Base-by-base conservation (phyloP, 2,888 invertebrate genomes). In the Azorinus chamasolen region DNA sequence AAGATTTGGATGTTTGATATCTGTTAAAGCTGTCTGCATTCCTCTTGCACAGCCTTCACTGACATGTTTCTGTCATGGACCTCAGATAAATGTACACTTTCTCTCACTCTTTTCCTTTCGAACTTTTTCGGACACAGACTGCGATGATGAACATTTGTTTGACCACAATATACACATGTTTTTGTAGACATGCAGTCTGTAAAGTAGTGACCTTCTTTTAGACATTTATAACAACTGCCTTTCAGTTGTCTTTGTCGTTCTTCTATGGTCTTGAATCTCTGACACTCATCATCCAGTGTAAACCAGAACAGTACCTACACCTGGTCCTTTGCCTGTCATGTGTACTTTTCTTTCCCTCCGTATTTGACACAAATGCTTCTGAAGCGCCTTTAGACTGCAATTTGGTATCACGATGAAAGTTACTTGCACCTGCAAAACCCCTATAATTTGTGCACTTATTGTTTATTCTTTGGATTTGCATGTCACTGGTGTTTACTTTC, bases 1-100 rank as follows among this genome's bases (percentile, higher is more conserved):
- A 22, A 2, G 39, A 2, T 37, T 5, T 14, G 41, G 24, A 50
- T 37, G 12, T 25, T 22, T 48, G 27, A 59, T 46, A 1, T 51
- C 25, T 45, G 59, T 65, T 39, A 6, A 41, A n/a, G 65, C 72
- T 4, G 58, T 65, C 20, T 72, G 65, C 64, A 71, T 64, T 12
- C 57, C 72, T 37, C 25, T 24, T 24, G 32, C 45, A 53, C 43
- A 6, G 50, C 46, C 46, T 53, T 59, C 18, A 4, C 27, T 24
- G 72, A 64, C 4, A 53, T 65, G 27, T 72, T 58, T 59, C 65
- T 65, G n/a, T 39, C 16, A 16, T 4, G 14, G 12, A 20, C 14
- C 41, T 45, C 20, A 8, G 4, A 4, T 5, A 16, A 18, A 3
- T 8, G 4, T 5, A 8, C 3, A 5, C 4, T 16, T 8, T 16